Evolutionary conservation across 2,888 invertebrate genomes (phyloP).

Genomic region (Unio delphinus): DNA sequence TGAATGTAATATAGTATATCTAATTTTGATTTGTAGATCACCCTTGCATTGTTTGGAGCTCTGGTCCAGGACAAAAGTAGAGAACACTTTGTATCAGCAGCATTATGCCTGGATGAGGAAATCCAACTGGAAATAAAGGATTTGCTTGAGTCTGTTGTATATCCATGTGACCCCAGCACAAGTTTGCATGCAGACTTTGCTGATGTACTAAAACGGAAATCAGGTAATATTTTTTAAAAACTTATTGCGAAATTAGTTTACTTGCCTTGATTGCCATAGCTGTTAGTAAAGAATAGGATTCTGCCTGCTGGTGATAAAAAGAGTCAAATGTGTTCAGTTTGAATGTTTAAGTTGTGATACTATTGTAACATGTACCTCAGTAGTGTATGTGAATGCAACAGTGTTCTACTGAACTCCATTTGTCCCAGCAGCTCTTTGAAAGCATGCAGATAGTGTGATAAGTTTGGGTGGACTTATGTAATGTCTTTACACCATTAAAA

Average conservation of each 20-base stretch:
- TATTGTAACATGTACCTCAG: no score
- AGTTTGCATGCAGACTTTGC: slow-evolving; percentile 39
- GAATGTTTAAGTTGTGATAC: no score
- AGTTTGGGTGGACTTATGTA: no score
- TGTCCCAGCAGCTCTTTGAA: no score
- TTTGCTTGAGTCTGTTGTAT: slow-evolving; percentile 42
- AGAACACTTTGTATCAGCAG: slow-evolving; percentile 37
- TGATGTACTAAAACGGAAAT: slow-evolving; percentile 37
- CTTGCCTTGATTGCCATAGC: slow-evolving; percentile 1
- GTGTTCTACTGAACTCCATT: no score
- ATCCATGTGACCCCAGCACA: slow-evolving; percentile 24
- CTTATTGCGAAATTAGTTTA: background rate
- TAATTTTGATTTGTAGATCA: slow-evolving; percentile 22
- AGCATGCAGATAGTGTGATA: no score
- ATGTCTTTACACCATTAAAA: no score
- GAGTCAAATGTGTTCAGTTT: no score
- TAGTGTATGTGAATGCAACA: no score
- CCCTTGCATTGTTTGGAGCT: slow-evolving; percentile 46
- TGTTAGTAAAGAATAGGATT: background rate
- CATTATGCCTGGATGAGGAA: slow-evolving; percentile 27
- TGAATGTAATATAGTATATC: no score
- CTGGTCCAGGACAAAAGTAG: slow-evolving; percentile 43
- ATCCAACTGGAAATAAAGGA: slow-evolving; percentile 47
- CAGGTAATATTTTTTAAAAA: slow-evolving; percentile 15
- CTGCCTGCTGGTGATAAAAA: background rate